Evolutionary conservation across 2,797 vertebrate species (phyloP), one percentile per base, ranked within the genome.

Genomic region (Eleutherodactylus coqui): DNA sequence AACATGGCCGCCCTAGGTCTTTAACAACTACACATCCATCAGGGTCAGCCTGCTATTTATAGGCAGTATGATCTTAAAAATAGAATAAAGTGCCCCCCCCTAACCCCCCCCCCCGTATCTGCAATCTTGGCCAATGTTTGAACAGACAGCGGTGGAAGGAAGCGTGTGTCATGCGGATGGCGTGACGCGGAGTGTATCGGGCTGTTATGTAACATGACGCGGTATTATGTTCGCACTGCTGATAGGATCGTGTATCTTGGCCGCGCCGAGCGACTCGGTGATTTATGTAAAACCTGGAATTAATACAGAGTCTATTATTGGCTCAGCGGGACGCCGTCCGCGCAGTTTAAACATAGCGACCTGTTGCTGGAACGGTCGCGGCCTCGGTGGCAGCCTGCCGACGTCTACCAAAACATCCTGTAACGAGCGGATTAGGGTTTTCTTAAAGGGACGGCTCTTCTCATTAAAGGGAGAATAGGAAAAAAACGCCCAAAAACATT

Each of bases 211-310:
- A 87, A 87, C 49, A 78, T 70, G 58, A 76, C 38, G 36, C 67
- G 60, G 60, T 58, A 41, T 82, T 72, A 78, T 47, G 47, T 78
- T 55, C 78, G 45, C 64, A 1, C 83, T 73, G n/a, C 70, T n/a
- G 58, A 77, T 76, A 84, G 76, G 49, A 49, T 85, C 45, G 84
- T 60, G 84, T 72, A 85, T 79, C 80, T 78, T 82, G 69, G 85
- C 79, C 21, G 55, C 60, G 4, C 60, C 11, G 34, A 36, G 14
- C 69, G 62, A 51, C 60, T 64, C 79, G n/a, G 86, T 73, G 64
- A 87, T 87, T 87, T 83, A 87, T 86, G 75, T 60, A 78, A 83
- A 87, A 72, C 51, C 81, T 87, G 86, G 80, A 87, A 83, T 69
- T 78, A 36, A 79, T 76, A 79, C 75, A 78, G 51, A 53, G 51